Evolutionary conservation across 2,888 invertebrate genomes (phyloP).

Genomic region (Caenorhabditis sp.): DNA sequence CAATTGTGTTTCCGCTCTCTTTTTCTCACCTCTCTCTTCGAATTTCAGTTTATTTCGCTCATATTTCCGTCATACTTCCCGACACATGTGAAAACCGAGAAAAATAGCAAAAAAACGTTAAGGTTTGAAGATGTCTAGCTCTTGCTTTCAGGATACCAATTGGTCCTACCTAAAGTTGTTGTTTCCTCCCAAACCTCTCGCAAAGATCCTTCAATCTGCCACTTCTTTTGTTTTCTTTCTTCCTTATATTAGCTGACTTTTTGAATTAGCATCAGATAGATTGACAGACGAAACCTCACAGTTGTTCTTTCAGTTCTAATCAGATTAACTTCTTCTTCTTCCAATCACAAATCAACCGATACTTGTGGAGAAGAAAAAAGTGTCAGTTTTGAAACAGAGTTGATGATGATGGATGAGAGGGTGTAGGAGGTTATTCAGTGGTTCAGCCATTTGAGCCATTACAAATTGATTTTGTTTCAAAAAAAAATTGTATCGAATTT

Average conservation of each 20-base stretch:
- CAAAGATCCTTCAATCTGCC: background rate
- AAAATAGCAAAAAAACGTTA: background rate
- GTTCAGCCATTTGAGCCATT: background rate
- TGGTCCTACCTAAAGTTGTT: slow-evolving; percentile 13
- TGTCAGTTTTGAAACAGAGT: slow-evolving; percentile 42
- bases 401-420: slow-evolving; percentile 44
- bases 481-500: background rate
- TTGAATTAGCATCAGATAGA: slow-evolving; percentile 26
- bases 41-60: slow-evolving; percentile 45
- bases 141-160: slow-evolving; percentile 4
- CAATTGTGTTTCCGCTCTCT: slow-evolving; percentile 22
- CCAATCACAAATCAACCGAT: slow-evolving; percentile 22
- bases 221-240: slow-evolving; percentile 12
- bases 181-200: slow-evolving; percentile 7
- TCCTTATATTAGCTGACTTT: slow-evolving; percentile 2
- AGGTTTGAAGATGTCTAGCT: too few species aligned
- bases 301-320: slow-evolving; percentile 45
- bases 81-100: slow-evolving; percentile 26
- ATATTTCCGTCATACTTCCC: slow-evolving; percentile 53
- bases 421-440: slow-evolving; percentile 4
- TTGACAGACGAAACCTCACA: slow-evolving; percentile 26
- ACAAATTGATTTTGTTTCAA: slow-evolving; percentile 18
- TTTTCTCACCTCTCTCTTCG: slow-evolving; percentile 20
- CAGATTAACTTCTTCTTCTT: slow-evolving; percentile 15
- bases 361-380: slow-evolving; percentile 24